Percentiles rank a stretch among this genome's conserved stretches.
phyloP scores from a whole-genome alignment of 2,888 invertebrate species.

The Catocala sponsa region DNA sequence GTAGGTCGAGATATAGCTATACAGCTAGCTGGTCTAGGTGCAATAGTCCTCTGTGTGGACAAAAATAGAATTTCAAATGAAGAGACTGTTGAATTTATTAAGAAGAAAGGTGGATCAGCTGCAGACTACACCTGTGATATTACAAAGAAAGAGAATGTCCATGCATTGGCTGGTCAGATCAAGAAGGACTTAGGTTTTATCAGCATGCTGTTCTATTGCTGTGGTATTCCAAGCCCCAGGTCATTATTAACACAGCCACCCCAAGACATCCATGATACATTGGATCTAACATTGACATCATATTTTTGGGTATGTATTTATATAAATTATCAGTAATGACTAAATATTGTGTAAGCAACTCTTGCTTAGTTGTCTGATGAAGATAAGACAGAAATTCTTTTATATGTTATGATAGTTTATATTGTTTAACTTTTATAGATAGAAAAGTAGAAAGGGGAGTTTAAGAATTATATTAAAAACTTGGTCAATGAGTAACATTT shows the following conservation, averaged over 20 bases:
- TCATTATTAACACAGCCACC: slow-evolving; percentile 83
- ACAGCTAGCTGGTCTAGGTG: slow-evolving; percentile 87
- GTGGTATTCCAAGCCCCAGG: slow-evolving; percentile 89
- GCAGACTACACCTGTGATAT: slow-evolving; percentile 87
- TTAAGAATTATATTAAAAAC: no score
- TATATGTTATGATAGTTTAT: no score
- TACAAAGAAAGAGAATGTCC: slow-evolving; percentile 85
- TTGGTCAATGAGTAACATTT: no score
- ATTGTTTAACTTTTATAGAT: no score
- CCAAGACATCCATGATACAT: slow-evolving; percentile 84
- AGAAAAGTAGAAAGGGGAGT: no score
- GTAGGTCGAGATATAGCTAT: slow-evolving; percentile 90
- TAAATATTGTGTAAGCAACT: no score
- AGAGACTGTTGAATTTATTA: slow-evolving; percentile 80
- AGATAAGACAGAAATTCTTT: no score
- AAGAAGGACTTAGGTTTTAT: slow-evolving; percentile 86
- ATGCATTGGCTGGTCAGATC: slow-evolving; percentile 75
- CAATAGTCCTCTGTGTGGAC: slow-evolving; percentile 90
- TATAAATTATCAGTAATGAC: not conserved
- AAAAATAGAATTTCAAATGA: slow-evolving; percentile 86
- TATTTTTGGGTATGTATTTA: slow-evolving; percentile 88
- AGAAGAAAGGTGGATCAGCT: slow-evolving; percentile 80
- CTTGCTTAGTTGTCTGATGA: no score
- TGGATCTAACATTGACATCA: slow-evolving; percentile 89
- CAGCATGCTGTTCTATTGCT: slow-evolving; percentile 90